Conservation (phyloP, 2,113 vertebrate species). For the Rutilus rutilus region DNA sequence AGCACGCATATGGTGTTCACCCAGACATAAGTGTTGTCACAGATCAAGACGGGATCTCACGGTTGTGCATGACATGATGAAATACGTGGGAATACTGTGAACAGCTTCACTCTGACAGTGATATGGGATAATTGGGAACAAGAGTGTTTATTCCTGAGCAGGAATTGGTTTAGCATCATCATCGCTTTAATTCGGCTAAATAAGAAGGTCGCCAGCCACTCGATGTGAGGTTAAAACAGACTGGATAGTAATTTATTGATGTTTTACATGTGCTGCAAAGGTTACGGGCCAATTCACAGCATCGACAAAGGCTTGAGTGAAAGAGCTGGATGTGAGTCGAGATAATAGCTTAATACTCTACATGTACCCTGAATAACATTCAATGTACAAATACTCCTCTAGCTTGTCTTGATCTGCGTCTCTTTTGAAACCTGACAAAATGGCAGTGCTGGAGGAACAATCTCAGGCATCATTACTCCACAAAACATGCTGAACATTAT, state of each 20-base stretch:
- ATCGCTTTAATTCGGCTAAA: neutral
- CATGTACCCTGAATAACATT: too few species aligned
- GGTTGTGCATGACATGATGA: neutral
- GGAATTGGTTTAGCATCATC: neutral
- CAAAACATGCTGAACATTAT: neutral
- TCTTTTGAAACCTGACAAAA: neutral
- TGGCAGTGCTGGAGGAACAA: neutral
- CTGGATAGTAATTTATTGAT: slow-evolving; percentile 9
- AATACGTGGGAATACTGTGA: neutral
- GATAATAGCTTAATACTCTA: neutral
- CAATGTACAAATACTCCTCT: neutral
- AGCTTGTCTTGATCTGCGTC: neutral
- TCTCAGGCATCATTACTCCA: neutral
- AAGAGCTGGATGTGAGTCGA: neutral
- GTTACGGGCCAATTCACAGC: neutral
- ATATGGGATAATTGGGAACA: neutral
- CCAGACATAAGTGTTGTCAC: neutral
- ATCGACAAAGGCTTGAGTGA: neutral
- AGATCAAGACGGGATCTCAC: neutral
- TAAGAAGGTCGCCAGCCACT: neutral
- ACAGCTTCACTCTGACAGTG: neutral
- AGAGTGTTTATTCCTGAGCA: neutral
- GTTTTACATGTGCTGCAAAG: slow-evolving; percentile 14
- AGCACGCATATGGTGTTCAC: neutral
- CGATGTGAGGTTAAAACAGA: neutral